phyloP scores from a whole-genome alignment of 2,888 invertebrate species.

The Drosophila putrida region DNA sequence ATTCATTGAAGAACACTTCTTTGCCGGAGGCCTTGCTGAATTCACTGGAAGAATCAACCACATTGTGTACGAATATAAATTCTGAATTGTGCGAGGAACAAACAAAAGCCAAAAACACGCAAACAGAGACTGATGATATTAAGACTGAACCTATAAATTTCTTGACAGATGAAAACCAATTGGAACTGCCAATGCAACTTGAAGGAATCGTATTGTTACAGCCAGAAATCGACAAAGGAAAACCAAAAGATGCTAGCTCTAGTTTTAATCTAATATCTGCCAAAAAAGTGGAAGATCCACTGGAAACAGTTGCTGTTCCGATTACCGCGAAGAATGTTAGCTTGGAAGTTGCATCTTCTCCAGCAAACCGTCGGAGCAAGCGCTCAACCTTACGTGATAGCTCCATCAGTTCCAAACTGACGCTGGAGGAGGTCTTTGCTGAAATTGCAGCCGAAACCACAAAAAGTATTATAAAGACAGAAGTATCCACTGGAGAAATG shows the following conservation, averaged over 20 bases:
- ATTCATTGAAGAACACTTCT: not conserved
- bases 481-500: conserved; percentile 1
- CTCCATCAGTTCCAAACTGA: conserved; percentile 9
- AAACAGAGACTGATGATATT: conserved; percentile 13
- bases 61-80: not conserved
- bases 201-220: not conserved
- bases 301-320: not conserved
- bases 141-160: conserved; percentile 20
- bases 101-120: not conserved
- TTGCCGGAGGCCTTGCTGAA: not conserved
- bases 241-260: not conserved
- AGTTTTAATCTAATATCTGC: not conserved
- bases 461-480: conserved; percentile 19
- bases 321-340: not conserved
- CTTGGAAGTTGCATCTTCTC: not conserved
- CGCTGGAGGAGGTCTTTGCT: conserved; percentile 62
- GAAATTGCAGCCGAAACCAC: conserved; percentile 51
- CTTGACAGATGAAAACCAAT: not conserved
- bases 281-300: not conserved
- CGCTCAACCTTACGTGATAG: conserved; percentile 25
- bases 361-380: conserved; percentile 31
- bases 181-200: not conserved
- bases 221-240: not conserved
- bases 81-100: not conserved
- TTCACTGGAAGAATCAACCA: not conserved